Evolutionary conservation across 2,888 invertebrate genomes (phyloP).

Genomic region (Branchipolynoe longqiensis): DNA sequence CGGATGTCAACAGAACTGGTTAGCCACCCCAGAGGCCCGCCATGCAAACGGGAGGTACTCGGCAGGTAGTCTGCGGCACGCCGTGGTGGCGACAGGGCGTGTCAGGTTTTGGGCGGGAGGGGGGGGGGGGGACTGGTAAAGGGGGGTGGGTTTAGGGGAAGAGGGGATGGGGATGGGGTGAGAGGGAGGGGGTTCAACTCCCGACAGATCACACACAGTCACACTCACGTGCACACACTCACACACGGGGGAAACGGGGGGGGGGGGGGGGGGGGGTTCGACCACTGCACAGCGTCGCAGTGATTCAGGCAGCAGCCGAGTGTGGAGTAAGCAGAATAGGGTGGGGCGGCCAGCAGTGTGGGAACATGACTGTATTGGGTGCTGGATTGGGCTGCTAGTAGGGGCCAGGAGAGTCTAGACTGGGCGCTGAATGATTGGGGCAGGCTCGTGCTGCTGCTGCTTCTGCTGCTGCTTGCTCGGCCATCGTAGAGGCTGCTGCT

Average conservation of each 20-base stretch:
- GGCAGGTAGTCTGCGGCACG: background rate
- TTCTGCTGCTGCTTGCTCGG: background rate
- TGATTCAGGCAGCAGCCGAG: constrained; percentile 1
- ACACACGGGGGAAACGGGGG: no score
- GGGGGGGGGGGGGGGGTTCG: no score
- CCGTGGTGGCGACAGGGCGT: no score
- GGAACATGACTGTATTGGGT: constrained; percentile 28
- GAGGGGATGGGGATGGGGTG: no score
- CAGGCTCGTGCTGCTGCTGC: constrained; percentile 22
- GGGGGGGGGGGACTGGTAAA: no score
- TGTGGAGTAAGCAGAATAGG: background rate
- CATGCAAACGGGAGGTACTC: constrained; percentile 6
- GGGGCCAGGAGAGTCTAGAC: constrained; percentile 41
- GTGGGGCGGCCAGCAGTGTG: constrained; percentile 35
- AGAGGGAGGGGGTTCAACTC: no score
- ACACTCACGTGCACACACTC: no score
- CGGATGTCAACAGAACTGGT: constrained; percentile 1
- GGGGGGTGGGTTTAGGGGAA: no score
- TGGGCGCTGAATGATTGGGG: constrained; percentile 46
- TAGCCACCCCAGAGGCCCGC: background rate
- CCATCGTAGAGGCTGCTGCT: constrained; percentile 32
- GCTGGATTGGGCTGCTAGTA: constrained; percentile 22
- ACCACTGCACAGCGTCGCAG: no score
- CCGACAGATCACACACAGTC: no score
- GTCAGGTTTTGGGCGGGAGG: no score